Percentiles rank a stretch among this genome's conserved stretches.
These are phyloP conservation scores for Microctonus aethiopoides DNA, from an alignment of 2,888 invertebrate genomes.

Conservation along the genomic window DNA sequence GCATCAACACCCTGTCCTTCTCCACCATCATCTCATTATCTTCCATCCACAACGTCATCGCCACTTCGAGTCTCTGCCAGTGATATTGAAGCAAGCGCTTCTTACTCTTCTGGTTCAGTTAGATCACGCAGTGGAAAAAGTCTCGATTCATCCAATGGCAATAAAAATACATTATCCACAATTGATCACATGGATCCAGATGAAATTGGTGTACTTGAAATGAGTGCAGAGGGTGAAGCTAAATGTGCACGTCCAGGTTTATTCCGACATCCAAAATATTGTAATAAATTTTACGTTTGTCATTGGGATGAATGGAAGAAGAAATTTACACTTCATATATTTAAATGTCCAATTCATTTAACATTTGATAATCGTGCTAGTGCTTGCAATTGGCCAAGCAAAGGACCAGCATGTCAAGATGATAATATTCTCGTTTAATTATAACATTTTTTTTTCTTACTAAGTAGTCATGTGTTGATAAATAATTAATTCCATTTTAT, in stretches of 20 bases:
- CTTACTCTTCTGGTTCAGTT: slow-evolving; percentile 17
- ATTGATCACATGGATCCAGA: slow-evolving; percentile 73
- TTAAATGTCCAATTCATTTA: slow-evolving; percentile 82
- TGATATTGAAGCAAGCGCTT: slow-evolving; percentile 30
- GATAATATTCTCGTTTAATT: slow-evolving; percentile 74
- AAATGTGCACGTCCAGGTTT: slow-evolving; percentile 70
- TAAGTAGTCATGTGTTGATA: neutral
- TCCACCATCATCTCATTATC: slow-evolving; percentile 28
- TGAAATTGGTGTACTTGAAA: slow-evolving; percentile 69
- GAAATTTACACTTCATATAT: slow-evolving; percentile 79
- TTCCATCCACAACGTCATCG: slow-evolving; percentile 20
- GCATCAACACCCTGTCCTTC: slow-evolving; percentile 27
- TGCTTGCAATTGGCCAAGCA: slow-evolving; percentile 87
- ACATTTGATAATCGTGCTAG: slow-evolving; percentile 80
- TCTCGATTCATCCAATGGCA: slow-evolving; percentile 35
- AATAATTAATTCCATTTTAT: neutral
- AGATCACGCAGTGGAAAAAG: slow-evolving; percentile 40
- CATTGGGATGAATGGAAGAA: slow-evolving; percentile 84
- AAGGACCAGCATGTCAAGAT: slow-evolving; percentile 81
- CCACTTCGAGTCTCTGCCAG: slow-evolving; percentile 26
- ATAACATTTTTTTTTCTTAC: slow-evolving; percentile 48
- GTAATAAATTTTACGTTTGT: slow-evolving; percentile 86
- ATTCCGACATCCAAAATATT: slow-evolving; percentile 78
- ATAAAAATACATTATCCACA: neutral
- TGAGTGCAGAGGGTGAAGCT: slow-evolving; percentile 69